These are phyloP conservation scores for Trochalopteron elliotii DNA, from an alignment of 2,113 vertebrate species.

Conservation along the genomic window DNA sequence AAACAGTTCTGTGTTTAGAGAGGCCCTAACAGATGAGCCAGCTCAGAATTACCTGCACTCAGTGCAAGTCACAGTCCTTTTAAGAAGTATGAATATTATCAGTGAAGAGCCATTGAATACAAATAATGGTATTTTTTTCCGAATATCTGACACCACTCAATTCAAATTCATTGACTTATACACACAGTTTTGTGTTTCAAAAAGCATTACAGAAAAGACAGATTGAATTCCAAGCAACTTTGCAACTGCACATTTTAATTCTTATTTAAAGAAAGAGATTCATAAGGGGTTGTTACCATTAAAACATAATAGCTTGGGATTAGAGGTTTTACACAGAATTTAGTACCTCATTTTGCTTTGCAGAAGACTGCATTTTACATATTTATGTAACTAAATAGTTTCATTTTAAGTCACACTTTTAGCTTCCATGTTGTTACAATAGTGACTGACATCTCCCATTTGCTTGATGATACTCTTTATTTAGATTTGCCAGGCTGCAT, in stretches of 20 bases:
- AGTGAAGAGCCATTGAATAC: neutral
- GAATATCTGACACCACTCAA: neutral
- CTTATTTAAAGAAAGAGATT: constrained; percentile 3
- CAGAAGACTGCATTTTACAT: neutral
- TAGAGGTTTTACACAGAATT: neutral
- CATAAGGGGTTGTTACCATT: neutral
- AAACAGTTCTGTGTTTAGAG: neutral
- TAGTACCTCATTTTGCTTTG: neutral
- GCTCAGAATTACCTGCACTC: neutral
- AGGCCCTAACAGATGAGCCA: neutral
- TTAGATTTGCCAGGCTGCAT: neutral
- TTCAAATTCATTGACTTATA: neutral
- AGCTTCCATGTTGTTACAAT: neutral
- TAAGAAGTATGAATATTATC: neutral
- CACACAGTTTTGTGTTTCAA: neutral
- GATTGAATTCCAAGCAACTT: neutral
- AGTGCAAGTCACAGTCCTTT: neutral
- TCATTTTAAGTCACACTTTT: neutral
- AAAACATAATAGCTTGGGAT: neutral
- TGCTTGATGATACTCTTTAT: neutral
- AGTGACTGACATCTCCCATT: neutral
- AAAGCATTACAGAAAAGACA: neutral
- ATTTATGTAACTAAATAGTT: constrained; percentile 19
- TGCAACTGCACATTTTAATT: neutral
- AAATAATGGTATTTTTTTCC: fast-evolving